Evolutionary conservation across 2,888 invertebrate genomes (phyloP).

Genomic region (Malthinus seriepunctatus): DNA sequence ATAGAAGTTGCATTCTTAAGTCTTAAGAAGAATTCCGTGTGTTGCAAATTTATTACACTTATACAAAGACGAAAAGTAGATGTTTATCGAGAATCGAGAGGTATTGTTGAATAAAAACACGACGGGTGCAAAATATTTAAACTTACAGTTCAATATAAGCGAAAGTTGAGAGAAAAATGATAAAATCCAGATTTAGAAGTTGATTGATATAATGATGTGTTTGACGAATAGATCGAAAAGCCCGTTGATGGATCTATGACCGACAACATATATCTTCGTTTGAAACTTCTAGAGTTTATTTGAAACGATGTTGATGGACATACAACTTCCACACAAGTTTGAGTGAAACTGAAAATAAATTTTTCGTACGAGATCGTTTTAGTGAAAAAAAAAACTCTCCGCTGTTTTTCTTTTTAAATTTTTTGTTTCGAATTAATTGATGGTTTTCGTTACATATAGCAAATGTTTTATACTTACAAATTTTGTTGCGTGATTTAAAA

Average conservation of each 20-base stretch:
- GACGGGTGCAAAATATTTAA: slow-evolving; percentile 3
- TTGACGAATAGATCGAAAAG: slow-evolving; percentile 47
- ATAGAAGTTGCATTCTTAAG: slow-evolving; percentile 29
- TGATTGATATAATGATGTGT: slow-evolving; percentile 43
- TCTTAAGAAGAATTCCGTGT: slow-evolving; percentile 22
- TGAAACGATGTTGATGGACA: slow-evolving; percentile 35
- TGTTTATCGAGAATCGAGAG: slow-evolving; percentile 32
- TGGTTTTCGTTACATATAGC: neutral
- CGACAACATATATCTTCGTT: slow-evolving; percentile 38
- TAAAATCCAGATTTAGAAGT: slow-evolving; percentile 36
- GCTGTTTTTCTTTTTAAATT: neutral
- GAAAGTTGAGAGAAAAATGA: slow-evolving; percentile 18
- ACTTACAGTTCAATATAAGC: slow-evolving; percentile 1
- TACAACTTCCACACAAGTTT: slow-evolving; percentile 34
- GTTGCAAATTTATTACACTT: slow-evolving; percentile 24
- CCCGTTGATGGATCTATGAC: slow-evolving; percentile 45
- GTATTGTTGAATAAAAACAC: slow-evolving; percentile 1
- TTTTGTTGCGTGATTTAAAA: slow-evolving; percentile 16
- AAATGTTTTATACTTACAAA: slow-evolving; percentile 4
- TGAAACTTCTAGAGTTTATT: slow-evolving; percentile 34
- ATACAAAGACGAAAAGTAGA: slow-evolving; percentile 28
- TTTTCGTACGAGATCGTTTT: neutral
- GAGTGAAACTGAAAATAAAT: no score
- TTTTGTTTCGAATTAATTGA: neutral
- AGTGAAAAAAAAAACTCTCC: slow-evolving; percentile 1